These are phyloP conservation scores for Heliconius eleuchia DNA, from an alignment of 1,140 invertebrate species.

Conservation along the genomic window DNA sequence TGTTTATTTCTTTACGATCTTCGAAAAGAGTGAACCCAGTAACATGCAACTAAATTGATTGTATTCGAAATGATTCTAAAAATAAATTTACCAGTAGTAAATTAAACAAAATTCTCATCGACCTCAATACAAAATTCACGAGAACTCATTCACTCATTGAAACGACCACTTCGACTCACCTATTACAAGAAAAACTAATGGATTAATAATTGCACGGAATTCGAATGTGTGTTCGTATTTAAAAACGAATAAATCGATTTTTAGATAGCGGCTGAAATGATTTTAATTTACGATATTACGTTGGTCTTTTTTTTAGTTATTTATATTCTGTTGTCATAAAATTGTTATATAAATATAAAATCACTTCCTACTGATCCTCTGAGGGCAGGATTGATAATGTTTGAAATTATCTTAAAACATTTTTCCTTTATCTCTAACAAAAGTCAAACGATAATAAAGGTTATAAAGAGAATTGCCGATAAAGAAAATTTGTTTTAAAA, in stretches of 20 bases:
- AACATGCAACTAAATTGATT: too few relatives aligned
- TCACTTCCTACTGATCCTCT: background rate
- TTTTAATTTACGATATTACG: background rate
- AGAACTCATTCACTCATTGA: background rate
- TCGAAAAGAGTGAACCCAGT: too few relatives aligned
- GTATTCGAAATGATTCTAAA: too few relatives aligned
- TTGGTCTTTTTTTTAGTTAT: background rate
- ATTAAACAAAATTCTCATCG: background rate
- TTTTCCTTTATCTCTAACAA: background rate
- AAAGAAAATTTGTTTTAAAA: conserved; percentile 27
- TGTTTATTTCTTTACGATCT: too few relatives aligned
- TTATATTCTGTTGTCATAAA: background rate
- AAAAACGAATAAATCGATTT: conserved; percentile 8
- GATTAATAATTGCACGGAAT: conserved; percentile 20
- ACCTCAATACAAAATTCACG: conserved; percentile 6
- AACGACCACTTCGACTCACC: conserved; percentile 7
- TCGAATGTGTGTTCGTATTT: conserved; percentile 12
- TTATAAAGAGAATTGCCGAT: conserved; percentile 15
- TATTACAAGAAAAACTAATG: conserved; percentile 20
- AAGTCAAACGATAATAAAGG: background rate
- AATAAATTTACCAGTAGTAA: background rate
- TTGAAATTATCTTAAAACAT: conserved; percentile 1
- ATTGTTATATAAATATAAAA: too few relatives aligned
- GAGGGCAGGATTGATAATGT: background rate
- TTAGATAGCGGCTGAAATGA: background rate